A percentile compares a stretch with the other conserved stretches of the same genome.
These are phyloP conservation scores for Carcinoscorpius rotundicauda DNA, from an alignment of 1,140 invertebrate genomes.

Conservation along the genomic window DNA sequence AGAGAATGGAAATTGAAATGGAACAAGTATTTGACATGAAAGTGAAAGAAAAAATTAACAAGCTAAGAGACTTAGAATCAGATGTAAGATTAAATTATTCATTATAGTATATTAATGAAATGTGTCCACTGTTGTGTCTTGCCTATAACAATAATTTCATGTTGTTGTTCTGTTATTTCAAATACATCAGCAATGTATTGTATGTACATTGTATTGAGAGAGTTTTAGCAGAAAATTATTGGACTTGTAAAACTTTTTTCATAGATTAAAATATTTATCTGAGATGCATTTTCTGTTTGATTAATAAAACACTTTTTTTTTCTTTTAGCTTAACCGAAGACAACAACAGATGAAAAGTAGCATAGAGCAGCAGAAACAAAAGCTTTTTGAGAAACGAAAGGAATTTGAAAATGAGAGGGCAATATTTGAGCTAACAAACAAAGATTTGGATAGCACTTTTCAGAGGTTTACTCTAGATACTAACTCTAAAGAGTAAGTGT, in stretches of 20 bases:
- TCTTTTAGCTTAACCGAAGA: conserved; percentile 45
- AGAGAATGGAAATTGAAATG: conserved; percentile 92
- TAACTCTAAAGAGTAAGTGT: too few species aligned
- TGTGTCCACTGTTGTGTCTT: not conserved
- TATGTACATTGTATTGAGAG: not conserved
- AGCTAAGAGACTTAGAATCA: conserved; percentile 79
- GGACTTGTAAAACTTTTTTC: not conserved
- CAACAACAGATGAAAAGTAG: conserved; percentile 55
- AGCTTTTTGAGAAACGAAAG: conserved; percentile 76
- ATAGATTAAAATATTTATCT: not conserved
- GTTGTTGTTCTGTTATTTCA: too few species aligned
- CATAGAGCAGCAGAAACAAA: conserved; percentile 74
- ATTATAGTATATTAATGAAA: too few species aligned
- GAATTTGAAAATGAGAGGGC: conserved; percentile 69
- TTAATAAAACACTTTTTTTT: too few species aligned
- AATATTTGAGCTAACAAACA: not conserved
- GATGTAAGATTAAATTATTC: conserved; percentile 48
- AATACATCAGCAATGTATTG: too few species aligned
- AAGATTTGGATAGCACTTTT: too few species aligned
- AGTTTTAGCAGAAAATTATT: not conserved
- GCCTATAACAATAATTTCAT: too few species aligned
- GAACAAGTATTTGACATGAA: conserved; percentile 56
- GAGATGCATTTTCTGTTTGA: conserved; percentile 4
- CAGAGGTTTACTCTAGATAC: too few species aligned
- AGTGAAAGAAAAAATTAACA: conserved; percentile 70